phyloP scores from a whole-genome alignment of 2,888 invertebrate genomes.

The Eilema sororculum region DNA sequence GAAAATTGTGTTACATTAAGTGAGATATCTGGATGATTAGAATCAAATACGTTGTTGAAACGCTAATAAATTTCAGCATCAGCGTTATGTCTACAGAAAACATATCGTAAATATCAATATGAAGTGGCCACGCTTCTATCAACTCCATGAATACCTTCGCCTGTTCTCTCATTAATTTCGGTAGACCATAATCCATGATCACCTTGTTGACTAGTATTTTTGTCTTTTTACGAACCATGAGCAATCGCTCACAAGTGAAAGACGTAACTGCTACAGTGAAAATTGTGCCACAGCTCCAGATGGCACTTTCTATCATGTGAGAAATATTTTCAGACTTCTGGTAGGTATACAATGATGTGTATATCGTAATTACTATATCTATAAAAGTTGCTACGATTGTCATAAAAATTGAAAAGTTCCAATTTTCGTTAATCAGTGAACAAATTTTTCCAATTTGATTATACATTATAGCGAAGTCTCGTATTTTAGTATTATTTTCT shows the following conservation, averaged over 20 bases:
- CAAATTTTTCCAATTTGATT: conserved; percentile 64
- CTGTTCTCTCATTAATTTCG: conserved; percentile 64
- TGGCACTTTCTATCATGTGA: conserved; percentile 53
- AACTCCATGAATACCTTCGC: conserved; percentile 65
- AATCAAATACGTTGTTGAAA: conserved; percentile 74
- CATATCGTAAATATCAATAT: conserved; percentile 68
- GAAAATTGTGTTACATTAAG: conserved; percentile 6
- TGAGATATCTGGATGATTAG: conserved; percentile 36
- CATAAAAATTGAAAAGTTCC: conserved; percentile 72
- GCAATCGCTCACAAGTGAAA: conserved; percentile 62
- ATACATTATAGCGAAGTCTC: conserved; percentile 63
- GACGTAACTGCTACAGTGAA: conserved; percentile 58
- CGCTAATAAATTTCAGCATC: conserved; percentile 73
- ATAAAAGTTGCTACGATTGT: conserved; percentile 66
- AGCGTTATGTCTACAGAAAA: conserved; percentile 72
- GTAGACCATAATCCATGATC: conserved; percentile 71
- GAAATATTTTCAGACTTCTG: conserved; percentile 28
- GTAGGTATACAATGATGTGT: conserved; percentile 63
- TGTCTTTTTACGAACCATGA: conserved; percentile 60
- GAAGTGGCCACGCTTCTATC: conserved; percentile 69
- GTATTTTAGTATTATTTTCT: conserved; percentile 58
- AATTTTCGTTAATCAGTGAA: conserved; percentile 62
- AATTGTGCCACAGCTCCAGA: conserved; percentile 62
- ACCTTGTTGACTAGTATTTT: conserved; percentile 68
- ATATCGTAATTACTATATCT: conserved; percentile 66